phyloP scores from a whole-genome alignment of 1,140 invertebrate species.

The Matsumurasca onukii region DNA sequence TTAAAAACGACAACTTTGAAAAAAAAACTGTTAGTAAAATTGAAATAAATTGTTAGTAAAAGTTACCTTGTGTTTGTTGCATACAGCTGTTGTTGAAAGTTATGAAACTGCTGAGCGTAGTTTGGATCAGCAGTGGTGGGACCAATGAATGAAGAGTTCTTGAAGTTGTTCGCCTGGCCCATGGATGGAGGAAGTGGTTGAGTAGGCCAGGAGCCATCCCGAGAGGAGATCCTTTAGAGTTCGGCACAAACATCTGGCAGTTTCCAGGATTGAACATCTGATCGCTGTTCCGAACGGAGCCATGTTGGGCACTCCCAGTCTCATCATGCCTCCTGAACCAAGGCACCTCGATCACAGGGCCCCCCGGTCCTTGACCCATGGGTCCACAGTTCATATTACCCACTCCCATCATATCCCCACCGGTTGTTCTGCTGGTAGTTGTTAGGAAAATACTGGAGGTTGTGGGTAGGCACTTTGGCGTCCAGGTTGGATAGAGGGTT shows the following conservation, averaged over 20 bases:
- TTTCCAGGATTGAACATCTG: conserved; percentile 45
- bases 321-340: conserved; percentile 38
- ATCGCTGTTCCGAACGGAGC: conserved; percentile 38
- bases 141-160: conserved; percentile 77
- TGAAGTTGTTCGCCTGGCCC: conserved; percentile 72
- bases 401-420: conserved; percentile 24
- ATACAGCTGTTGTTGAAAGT: conserved; percentile 93
- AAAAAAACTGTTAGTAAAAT: too few species aligned
- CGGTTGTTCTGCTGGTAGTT: conserved; percentile 39
- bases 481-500: conserved; percentile 74
- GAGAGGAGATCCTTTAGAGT: conserved; percentile 37
- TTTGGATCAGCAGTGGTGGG: conserved; percentile 85
- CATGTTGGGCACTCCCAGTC: conserved; percentile 35
- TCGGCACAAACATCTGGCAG: conserved; percentile 45
- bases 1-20: too few species aligned
- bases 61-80: conserved; percentile 86
- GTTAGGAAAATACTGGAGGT: conserved; percentile 73
- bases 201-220: conserved; percentile 53
- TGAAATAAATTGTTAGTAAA: too few species aligned
- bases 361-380: conserved; percentile 31
- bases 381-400: conserved; percentile 37
- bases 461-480: conserved; percentile 67
- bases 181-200: conserved; percentile 78
- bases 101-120: conserved; percentile 92
- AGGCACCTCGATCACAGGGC: conserved; percentile 36